Conservation (phyloP, 2,888 invertebrate species). For the Coelinius sp. region DNA sequence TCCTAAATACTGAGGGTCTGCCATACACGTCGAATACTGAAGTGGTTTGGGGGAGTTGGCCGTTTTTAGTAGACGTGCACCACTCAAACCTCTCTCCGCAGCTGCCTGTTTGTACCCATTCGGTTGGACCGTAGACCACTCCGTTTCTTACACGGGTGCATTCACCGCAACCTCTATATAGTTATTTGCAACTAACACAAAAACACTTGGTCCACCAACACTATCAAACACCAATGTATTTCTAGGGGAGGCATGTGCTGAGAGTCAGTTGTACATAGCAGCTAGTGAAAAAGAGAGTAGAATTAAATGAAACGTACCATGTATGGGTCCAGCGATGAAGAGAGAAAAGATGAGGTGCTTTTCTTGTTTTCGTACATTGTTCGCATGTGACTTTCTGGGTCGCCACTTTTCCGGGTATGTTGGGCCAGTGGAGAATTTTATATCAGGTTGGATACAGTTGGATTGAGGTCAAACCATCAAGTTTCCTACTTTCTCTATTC, state of each 20-base stretch:
- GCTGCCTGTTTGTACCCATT: not conserved
- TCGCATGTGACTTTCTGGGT: conserved; percentile 18
- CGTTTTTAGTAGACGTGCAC: conserved; percentile 16
- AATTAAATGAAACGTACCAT: conserved; percentile 21
- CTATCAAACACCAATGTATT: conserved; percentile 16
- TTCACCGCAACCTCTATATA: conserved; percentile 15
- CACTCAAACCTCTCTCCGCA: conserved; percentile 1
- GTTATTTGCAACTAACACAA: conserved; percentile 14
- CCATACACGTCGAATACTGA: conserved; percentile 57
- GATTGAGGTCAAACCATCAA: conserved; percentile 18
- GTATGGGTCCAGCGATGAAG: conserved; percentile 6
- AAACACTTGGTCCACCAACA: conserved; percentile 6
- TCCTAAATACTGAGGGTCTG: conserved; percentile 57
- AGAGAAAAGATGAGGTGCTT: conserved; percentile 5
- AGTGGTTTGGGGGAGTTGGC: conserved; percentile 47
- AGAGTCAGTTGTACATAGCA: conserved; percentile 1
- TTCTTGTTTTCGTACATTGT: conserved; percentile 19
- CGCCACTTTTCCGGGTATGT: conserved; percentile 1
- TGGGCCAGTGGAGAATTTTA: conserved; percentile 3
- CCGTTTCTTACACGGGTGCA: conserved; percentile 9
- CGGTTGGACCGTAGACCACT: conserved; percentile 15
- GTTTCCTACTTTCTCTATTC: not conserved
- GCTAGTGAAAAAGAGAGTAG: not conserved
- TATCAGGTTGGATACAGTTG: conserved; percentile 17
- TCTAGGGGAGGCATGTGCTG: not conserved